Percentiles rank a stretch among this genome's conserved stretches.
Conservation (phyloP, 2,113 vertebrate species). For the Ptilonorhynchus violaceus region DNA sequence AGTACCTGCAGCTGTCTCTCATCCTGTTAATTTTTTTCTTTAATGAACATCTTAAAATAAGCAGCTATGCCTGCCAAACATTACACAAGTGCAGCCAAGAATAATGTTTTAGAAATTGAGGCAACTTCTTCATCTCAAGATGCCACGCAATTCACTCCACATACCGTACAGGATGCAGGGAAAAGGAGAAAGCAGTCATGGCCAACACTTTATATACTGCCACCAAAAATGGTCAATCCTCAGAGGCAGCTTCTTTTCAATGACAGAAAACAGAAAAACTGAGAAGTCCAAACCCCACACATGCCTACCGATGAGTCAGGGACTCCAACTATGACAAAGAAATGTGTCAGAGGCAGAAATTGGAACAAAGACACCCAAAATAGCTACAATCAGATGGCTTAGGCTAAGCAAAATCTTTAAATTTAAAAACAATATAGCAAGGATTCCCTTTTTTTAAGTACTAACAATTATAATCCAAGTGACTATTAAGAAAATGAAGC, state of each 20-base stretch:
- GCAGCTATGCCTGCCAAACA: constrained; percentile 63
- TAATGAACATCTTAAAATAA: constrained; percentile 67
- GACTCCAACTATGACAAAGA: not conserved
- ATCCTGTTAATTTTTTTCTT: constrained; percentile 63
- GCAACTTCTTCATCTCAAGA: constrained; percentile 21
- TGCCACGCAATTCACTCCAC: not conserved
- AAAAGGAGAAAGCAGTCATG: not conserved
- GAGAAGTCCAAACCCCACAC: not conserved
- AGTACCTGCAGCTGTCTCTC: constrained; percentile 79
- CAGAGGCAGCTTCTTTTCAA: not conserved
- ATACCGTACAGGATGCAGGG: not conserved
- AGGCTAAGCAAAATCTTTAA: not conserved
- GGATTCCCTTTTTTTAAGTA: not conserved
- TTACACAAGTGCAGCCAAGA: constrained; percentile 64
- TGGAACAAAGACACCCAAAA: not conserved
- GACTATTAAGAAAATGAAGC: not conserved
- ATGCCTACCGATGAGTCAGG: not conserved
- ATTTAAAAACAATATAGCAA: not conserved
- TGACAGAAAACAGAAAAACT: not conserved
- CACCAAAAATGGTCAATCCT: not conserved
- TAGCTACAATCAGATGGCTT: not conserved
- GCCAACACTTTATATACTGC: not conserved
- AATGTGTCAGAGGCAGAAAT: constrained; percentile 9
- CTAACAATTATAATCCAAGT: not conserved
- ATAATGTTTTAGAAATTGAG: constrained; percentile 41